Evolutionary conservation across 2,888 invertebrate genomes (phyloP), one percentile per base, ranked within the genome.

Genomic region (Xestia ashworthii): DNA sequence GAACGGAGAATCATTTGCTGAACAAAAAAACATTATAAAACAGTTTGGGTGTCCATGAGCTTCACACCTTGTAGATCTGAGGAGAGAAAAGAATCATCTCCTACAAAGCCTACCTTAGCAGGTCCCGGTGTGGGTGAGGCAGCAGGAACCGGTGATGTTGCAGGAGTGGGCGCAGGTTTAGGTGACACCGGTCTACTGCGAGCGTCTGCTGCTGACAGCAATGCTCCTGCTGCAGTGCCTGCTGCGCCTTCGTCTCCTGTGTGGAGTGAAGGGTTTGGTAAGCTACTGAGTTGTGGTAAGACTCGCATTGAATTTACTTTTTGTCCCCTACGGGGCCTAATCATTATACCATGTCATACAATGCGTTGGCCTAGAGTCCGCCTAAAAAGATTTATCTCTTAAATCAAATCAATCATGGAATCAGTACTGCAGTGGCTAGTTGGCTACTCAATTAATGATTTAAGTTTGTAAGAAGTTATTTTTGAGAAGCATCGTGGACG

Each of bases 181-280:
- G 95, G 93, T 8, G 95, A 92, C 4, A 89, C 86, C 0, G 93
- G 87, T 72, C 92, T 89, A 70, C 93, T 94, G 4, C 87, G 87
- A 16, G 88, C 89, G 50, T 89, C 88, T 1, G 78, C 75, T 3
- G 91, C 90, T 9, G 89, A 85, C 6, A 93, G 83, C 5, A 91
- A 66, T 0, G 85, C 80, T 0, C 87, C 87, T 0, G 80, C 60
- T 14, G 84, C 79, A 0, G 86, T 66, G 3, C 86, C 83, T 22
- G 83, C 55, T 22, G 46, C 70, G 32, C 84, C 89, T 69, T 81
- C 82, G 12, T 81, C 80, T 38, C 62, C 81, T 78, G 16, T 25
- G 41, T 38, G n/a, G 1, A 25, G 0, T 25, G 0, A 65, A 44
- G 62, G 2, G 0, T 38, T 38, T 19, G 38, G 19, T 38, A 19